A percentile compares a stretch with the other conserved stretches of the same genome.
Evolutionary conservation across 1,140 invertebrate genomes (phyloP).

Genomic region (Drosophila cardini): DNA sequence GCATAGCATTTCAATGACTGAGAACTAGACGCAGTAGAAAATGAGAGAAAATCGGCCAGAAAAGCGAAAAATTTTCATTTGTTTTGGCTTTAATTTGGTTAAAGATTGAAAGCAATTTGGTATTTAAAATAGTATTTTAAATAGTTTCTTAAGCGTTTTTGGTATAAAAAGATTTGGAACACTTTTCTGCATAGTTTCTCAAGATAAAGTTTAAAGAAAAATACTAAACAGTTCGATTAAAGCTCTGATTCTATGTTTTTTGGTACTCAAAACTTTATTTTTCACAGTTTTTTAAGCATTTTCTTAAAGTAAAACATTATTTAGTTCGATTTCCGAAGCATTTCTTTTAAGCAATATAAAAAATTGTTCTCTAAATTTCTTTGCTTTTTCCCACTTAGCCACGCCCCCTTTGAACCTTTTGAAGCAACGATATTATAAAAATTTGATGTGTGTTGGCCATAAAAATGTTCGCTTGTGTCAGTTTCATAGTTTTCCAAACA

Average conservation of each 20-base stretch:
- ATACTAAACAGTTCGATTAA: too few species aligned
- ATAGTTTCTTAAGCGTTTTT: too few species aligned
- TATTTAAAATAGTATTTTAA: too few species aligned
- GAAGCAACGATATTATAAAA: conserved; percentile 29
- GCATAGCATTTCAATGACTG: conserved; percentile 54
- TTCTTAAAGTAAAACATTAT: too few species aligned
- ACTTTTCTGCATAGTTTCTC: too few species aligned
- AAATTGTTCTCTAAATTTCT: not conserved
- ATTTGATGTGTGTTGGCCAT: conserved; percentile 57
- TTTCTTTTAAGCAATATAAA: not conserved
- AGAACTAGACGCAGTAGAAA: conserved; percentile 4
- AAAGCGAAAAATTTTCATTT: too few species aligned
- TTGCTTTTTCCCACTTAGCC: not conserved
- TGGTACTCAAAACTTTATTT: not conserved
- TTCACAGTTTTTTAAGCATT: not conserved
- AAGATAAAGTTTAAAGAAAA: too few species aligned
- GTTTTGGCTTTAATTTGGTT: too few species aligned
- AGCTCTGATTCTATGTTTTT: too few species aligned
- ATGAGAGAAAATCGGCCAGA: conserved; percentile 9
- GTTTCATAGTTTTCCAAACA: conserved; percentile 33
- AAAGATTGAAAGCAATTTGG: too few species aligned
- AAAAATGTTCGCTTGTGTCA: conserved; percentile 55
- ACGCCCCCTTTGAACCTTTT: not conserved
- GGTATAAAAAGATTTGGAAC: too few species aligned
- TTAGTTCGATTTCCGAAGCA: too few species aligned